A percentile compares a stretch with the other conserved stretches of the same genome.
phyloP scores from a whole-genome alignment of 2,113 vertebrate genomes.

The Amazona vittata region DNA sequence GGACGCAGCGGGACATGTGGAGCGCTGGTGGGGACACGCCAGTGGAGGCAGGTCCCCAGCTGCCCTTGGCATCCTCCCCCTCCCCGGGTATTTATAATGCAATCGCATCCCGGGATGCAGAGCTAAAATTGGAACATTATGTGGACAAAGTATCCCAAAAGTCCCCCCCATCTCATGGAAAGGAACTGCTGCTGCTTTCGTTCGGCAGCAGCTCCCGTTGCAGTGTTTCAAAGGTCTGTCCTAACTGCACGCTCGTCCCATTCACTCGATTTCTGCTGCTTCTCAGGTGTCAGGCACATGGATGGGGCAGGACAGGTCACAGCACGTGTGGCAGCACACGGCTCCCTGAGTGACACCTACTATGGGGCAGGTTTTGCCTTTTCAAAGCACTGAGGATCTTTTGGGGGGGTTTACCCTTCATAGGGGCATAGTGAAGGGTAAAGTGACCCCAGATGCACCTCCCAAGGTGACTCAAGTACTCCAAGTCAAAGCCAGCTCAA shows the following conservation, averaged over 20 bases:
- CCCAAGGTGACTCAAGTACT: background rate
- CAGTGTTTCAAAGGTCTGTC: background rate
- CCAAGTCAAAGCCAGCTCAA: background rate
- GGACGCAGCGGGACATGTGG: background rate
- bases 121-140: conserved; percentile 70
- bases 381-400: rapidly evolving
- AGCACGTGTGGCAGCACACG: rapidly evolving
- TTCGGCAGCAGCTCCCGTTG: background rate
- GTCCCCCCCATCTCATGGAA: conserved; percentile 9
- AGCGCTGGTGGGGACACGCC: background rate
- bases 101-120: conserved; percentile 2
- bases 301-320: background rate
- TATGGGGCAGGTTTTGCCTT: background rate
- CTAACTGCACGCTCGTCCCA: background rate
- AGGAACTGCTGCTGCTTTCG: background rate
- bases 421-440: background rate
- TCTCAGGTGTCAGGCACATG: conserved; percentile 8
- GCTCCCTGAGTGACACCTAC: rapidly evolving
- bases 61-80: conserved; percentile 41
- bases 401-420: background rate
- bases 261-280: conserved; percentile 57
- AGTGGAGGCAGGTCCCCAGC: background rate
- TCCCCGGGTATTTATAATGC: conserved; percentile 52
- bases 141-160: conserved; percentile 55
- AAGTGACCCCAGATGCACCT: background rate